Base-by-base conservation (phyloP, 2,888 invertebrate genomes). In the Rhorus exstirpatorius region DNA sequence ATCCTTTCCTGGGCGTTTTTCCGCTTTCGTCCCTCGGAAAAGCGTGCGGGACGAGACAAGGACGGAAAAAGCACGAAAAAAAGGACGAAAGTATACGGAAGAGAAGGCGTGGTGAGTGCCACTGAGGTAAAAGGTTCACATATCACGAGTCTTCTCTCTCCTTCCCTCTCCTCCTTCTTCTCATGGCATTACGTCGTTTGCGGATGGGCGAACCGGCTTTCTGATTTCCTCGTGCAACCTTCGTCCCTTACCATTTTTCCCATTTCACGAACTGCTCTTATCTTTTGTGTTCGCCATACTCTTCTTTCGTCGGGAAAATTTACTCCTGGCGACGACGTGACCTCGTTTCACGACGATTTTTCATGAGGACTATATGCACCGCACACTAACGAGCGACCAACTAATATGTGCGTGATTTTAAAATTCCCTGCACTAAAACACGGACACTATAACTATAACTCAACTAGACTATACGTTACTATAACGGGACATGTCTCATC, bases 271-370 rank as follows among this genome's bases (percentile, higher is more conserved):
- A 72, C 72, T 60, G 58, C 82, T 83, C 89, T 90, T 90, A 90
- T 91, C 91, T 91, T 86, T 87, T 87, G 87, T 86, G 87, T 86
- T 86, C 88, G 84, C 84, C 86, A 84, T 87, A 67, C 81, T 81
- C 72, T 51, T 12, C n/a, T 67, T 61, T 88, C 88, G 88, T 87
- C 88, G 87, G 88, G 87, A 84, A 90, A 91, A 92, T 92, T 91
- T 90, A 91, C 89, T 89, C 88, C 84, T 87, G 83, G 84, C 80
- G 86, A 83, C 85, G 81, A 87, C 86, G 82, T 87, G 89, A 89
- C 90, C 89, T 85, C 87, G 87, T 88, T 88, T 89, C 89, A 91
- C 90, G 90, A 89, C 89, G 89, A 91, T 92, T 91, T 92, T 91
- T 92, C 90, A 90, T 86, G 86, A 86, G 83, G 86, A n/a, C 79